Percentiles rank a stretch among this genome's conserved stretches.
These are phyloP conservation scores for Platalea minor DNA, from an alignment of 2,797 vertebrate species.

Conservation along the genomic window DNA sequence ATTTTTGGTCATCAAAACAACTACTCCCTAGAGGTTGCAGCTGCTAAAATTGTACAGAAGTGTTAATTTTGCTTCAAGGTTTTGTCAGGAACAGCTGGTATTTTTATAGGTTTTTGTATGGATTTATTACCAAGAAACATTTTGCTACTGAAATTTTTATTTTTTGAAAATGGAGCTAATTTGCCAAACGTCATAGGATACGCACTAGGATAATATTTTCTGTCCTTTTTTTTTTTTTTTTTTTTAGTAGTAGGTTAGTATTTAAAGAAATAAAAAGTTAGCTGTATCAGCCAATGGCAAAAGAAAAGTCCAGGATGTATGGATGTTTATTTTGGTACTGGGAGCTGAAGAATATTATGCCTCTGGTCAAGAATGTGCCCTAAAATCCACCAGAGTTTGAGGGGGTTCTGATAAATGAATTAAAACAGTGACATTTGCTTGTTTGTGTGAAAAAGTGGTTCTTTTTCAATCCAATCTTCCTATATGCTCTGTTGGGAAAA, in stretches of 20 bases:
- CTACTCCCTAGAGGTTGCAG: neutral
- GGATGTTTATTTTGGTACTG: neutral
- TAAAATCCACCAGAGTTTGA: neutral
- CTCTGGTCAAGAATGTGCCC: neutral
- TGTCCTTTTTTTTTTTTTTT: neutral
- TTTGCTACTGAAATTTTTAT: neutral
- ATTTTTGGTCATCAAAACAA: neutral
- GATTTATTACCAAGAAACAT: neutral
- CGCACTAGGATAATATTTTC: neutral
- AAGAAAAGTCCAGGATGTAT: neutral
- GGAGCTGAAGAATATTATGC: neutral
- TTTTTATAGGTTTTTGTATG: neutral
- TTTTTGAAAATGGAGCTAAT: neutral
- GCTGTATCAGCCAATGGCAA: neutral
- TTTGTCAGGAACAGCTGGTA: constrained; percentile 12
- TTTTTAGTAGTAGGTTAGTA: neutral
- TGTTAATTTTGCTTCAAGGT: neutral
- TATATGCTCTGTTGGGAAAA: neutral
- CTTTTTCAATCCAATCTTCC: neutral
- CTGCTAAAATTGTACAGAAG: constrained; percentile 1
- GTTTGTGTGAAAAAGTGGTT: neutral
- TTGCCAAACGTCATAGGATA: neutral
- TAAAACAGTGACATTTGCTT: neutral
- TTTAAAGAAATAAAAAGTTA: neutral
- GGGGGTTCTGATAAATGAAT: neutral